Evolutionary conservation across 2,113 vertebrate genomes (phyloP), one percentile per base, ranked within the genome.

Genomic region (Anarrhichthys ocellatus): DNA sequence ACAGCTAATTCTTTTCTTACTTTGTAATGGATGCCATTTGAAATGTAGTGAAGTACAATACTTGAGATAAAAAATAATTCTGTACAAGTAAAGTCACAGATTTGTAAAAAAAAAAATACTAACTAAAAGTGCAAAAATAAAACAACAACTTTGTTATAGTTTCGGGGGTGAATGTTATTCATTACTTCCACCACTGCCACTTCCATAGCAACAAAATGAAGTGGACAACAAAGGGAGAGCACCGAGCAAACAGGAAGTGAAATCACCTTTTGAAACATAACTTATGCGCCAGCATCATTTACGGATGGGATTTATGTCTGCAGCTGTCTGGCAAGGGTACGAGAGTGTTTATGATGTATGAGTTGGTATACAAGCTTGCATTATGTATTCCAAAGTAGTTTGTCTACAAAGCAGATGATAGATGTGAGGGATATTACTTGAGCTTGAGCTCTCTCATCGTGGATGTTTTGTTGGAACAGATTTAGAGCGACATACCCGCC

Each of bases 361-460:
- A 71, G 70, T 9, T 32, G 54, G 36, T 18, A 62, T 42, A 58
- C 10, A 20, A 29, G 42, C n/a, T 48, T 4, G 36, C 9, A 67
- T 77, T 66, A 64, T 80, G 71, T 58, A 73, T 86, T 84, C 67
- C 54, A 62, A 56, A 54, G 79, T 50, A 27, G 46, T 74, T 80
- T 82, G 32, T 40, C 59, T 24, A 11, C 54, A 77, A 34, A 76
- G 58, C 42, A n/a, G 67, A 78, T 80, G 65, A 79, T 34, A 2
- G 40, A 38, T 75, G 40, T 29, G 58, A 69, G 81, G 68, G 63
- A 50, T 36, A 32, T 50, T 15, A 65, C 34, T 72, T 50, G 29
- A 66, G 38, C 24, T 75, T 83, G 42, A 50, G 64, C 61, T 24
- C 13, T 27, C 50, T 69, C 62, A 59, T 65, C 74, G 38, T 17